Conservation (phyloP, 1,140 invertebrate species). For the Eriocheir sinensis region DNA sequence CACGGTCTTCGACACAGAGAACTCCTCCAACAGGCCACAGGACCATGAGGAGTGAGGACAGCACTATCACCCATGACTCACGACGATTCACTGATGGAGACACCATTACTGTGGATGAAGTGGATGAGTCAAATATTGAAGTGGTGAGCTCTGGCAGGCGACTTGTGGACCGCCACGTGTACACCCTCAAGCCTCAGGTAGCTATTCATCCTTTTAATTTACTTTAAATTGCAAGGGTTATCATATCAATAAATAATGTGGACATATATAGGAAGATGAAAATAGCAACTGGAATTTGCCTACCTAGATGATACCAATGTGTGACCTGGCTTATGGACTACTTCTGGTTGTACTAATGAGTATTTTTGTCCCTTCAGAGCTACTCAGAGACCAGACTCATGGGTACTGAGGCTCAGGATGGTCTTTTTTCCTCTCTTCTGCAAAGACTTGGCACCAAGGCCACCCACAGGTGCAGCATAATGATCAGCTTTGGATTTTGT, state of each 20-base stretch:
- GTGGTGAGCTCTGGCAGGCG: conserved; percentile 43
- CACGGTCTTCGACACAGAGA: neutral
- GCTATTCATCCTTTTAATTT: neutral
- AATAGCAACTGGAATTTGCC: too few relatives aligned
- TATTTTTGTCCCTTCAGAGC: conserved; percentile 39
- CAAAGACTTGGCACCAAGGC: neutral
- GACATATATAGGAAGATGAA: neutral
- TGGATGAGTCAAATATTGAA: conserved; percentile 46
- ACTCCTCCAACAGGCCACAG: neutral
- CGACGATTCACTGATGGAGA: neutral
- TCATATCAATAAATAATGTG: neutral
- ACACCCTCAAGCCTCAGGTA: conserved; percentile 54
- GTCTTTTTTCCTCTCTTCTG: conserved; percentile 56
- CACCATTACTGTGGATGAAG: conserved; percentile 4
- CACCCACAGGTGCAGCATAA: conserved; percentile 49
- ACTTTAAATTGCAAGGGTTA: neutral
- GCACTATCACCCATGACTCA: neutral
- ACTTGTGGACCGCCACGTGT: conserved; percentile 53
- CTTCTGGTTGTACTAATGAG: too few relatives aligned
- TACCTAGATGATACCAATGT: too few relatives aligned
- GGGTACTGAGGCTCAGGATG: conserved; percentile 44
- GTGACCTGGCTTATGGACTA: too few relatives aligned
- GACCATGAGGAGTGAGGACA: neutral
- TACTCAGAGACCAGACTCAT: conserved; percentile 53
- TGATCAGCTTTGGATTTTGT: neutral